Evolutionary conservation across 1,140 invertebrate genomes (phyloP).

Genomic region (Zaprionus davidi): DNA sequence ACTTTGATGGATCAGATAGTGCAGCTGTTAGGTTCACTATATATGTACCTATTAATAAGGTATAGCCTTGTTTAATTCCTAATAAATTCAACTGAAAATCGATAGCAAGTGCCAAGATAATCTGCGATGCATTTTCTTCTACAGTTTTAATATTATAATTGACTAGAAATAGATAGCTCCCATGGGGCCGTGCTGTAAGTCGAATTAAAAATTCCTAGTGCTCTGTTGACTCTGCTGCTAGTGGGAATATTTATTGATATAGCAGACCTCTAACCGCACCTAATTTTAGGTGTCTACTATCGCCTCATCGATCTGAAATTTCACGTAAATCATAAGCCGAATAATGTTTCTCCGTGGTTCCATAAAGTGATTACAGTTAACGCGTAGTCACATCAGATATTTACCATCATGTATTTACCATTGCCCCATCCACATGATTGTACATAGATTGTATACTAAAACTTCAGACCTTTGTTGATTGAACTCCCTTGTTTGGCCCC

Average conservation of each 20-base stretch:
- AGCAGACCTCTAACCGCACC: not conserved
- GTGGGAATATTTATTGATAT: not conserved
- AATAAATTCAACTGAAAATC: not conserved
- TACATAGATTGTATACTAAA: not conserved
- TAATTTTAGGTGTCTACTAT: not conserved
- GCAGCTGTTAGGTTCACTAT: conserved; percentile 42
- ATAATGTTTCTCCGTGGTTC: not conserved
- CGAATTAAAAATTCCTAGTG: not conserved
- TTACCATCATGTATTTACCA: conserved; percentile 14
- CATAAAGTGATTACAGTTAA: conserved; percentile 35
- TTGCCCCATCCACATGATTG: not conserved
- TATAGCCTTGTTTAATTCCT: not conserved
- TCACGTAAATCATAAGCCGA: not conserved
- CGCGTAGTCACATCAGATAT: conserved; percentile 25
- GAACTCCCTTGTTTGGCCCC: not conserved
- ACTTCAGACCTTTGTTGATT: conserved; percentile 1
- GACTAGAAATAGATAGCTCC: not conserved
- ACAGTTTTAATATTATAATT: not conserved
- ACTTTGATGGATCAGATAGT: conserved; percentile 9
- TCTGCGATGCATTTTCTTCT: not conserved
- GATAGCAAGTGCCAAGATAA: not conserved
- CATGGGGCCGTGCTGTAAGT: not conserved
- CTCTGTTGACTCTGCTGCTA: not conserved
- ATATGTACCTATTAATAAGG: not conserved
- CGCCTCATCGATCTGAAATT: not conserved